These are phyloP conservation scores for Pao palembangensis DNA, from an alignment of 2,113 vertebrate genomes.

Conservation along the genomic window DNA sequence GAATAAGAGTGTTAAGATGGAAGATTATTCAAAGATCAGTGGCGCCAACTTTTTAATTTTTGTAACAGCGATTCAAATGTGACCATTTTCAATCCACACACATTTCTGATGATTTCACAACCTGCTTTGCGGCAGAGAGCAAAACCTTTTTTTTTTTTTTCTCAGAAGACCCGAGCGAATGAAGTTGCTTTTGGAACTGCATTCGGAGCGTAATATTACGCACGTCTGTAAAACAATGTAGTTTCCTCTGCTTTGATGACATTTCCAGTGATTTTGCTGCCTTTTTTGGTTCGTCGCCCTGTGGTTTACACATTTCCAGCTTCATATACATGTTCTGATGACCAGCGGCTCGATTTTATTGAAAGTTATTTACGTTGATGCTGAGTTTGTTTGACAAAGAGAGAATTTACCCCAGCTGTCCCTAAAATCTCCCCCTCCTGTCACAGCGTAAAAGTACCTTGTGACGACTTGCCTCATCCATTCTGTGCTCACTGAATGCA, in stretches of 20 bases:
- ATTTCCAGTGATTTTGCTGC: conserved; percentile 6
- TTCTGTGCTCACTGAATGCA: conserved; percentile 60
- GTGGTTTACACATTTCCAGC: conserved; percentile 10
- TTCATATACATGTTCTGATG: conserved; percentile 25
- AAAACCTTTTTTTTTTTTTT: too few relatives aligned
- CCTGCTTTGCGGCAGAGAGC: conserved; percentile 10
- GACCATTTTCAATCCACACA: background rate
- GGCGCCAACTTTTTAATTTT: too few relatives aligned
- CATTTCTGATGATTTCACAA: conserved; percentile 8
- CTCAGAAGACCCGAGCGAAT: too few relatives aligned
- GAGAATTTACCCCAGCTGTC: conserved; percentile 25
- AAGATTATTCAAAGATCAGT: too few relatives aligned
- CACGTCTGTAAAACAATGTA: conserved; percentile 1
- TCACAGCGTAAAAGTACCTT: conserved; percentile 60
- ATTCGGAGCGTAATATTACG: too few relatives aligned
- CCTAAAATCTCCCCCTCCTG: conserved; percentile 39
- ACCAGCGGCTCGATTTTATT: conserved; percentile 12
- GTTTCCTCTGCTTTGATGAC: conserved; percentile 23
- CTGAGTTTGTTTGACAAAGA: background rate
- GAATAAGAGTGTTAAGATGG: too few relatives aligned
- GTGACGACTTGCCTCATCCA: conserved; percentile 57
- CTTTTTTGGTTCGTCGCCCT: conserved; percentile 17
- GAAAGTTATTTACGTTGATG: background rate
- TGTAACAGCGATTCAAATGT: too few relatives aligned
- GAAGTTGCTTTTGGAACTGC: too few relatives aligned